Conservation (phyloP, 2,888 invertebrate genomes). For the Rhagonycha fulva region DNA sequence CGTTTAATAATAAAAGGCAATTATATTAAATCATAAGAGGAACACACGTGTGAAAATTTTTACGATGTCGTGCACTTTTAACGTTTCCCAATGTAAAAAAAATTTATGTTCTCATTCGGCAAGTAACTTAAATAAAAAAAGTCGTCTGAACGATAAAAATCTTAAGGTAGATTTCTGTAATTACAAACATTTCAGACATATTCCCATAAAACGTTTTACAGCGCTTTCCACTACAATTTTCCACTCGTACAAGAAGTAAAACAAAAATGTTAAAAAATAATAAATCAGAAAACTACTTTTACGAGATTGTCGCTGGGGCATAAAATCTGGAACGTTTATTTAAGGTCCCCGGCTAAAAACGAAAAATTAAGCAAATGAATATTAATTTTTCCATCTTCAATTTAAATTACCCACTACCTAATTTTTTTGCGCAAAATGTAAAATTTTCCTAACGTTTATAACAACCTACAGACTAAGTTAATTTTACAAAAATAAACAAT, state of each 20-base stretch:
- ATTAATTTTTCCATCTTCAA: background rate
- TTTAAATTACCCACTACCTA: background rate
- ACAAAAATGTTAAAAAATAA: background rate
- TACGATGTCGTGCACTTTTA: constrained; percentile 28
- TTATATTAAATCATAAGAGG: constrained; percentile 13
- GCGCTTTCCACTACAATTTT: background rate
- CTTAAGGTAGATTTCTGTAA: background rate
- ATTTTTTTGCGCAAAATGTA: background rate
- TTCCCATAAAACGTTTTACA: background rate
- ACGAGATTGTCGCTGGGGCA: background rate
- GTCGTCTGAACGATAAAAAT: background rate
- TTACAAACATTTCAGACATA: background rate
- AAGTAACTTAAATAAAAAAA: background rate
- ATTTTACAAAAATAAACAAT: background rate
- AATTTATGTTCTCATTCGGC: constrained; percentile 6
- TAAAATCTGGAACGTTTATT: background rate
- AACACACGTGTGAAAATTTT: constrained; percentile 31
- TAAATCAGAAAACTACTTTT: background rate
- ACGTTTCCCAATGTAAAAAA: constrained; percentile 14
- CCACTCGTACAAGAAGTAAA: background rate
- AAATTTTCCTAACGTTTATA: background rate
- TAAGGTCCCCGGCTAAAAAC: background rate
- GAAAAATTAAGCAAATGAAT: background rate
- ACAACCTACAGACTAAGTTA: background rate
- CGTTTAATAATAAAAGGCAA: constrained; percentile 19